These are phyloP conservation scores for Cebus imitator DNA, from an alignment of 2,113 vertebrate species.

Conservation along the genomic window DNA sequence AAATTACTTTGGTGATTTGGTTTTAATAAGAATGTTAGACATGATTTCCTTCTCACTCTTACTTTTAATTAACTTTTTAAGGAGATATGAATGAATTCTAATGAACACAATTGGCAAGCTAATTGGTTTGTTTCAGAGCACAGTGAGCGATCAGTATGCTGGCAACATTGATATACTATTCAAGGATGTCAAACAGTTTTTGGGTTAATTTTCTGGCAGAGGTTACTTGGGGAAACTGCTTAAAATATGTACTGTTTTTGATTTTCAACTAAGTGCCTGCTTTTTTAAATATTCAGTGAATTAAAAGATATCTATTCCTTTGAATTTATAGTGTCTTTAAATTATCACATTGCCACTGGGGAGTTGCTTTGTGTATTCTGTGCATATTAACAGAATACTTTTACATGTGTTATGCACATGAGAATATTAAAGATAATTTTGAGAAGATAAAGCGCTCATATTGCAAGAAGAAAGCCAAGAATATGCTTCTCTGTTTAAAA, in stretches of 20 bases:
- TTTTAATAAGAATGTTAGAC: constrained; percentile 87
- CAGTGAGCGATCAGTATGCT: constrained; percentile 78
- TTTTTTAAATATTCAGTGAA: neutral
- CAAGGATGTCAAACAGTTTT: constrained; percentile 76
- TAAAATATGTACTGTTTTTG: constrained; percentile 71
- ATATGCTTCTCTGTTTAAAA: constrained; percentile 34
- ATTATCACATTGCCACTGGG: constrained; percentile 57
- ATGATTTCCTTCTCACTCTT: constrained; percentile 85
- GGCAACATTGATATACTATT: constrained; percentile 74
- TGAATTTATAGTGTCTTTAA: constrained; percentile 74
- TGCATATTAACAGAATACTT: constrained; percentile 72
- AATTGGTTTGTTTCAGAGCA: constrained; percentile 87
- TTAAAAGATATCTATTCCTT: constrained; percentile 59
- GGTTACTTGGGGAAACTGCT: constrained; percentile 74
- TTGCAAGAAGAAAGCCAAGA: constrained; percentile 50
- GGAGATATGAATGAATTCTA: constrained; percentile 89
- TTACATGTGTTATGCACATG: constrained; percentile 62
- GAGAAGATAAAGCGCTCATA: constrained; percentile 46
- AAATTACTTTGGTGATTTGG: constrained; percentile 84
- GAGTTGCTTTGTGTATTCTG: constrained; percentile 67
- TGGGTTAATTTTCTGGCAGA: constrained; percentile 84
- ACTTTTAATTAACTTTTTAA: constrained; percentile 90
- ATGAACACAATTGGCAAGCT: constrained; percentile 87
- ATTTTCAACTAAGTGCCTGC: constrained; percentile 61
- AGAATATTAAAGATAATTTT: constrained; percentile 69